These are phyloP conservation scores for Lanius collurio DNA, from an alignment of 2,113 vertebrate species.

Conservation along the genomic window DNA sequence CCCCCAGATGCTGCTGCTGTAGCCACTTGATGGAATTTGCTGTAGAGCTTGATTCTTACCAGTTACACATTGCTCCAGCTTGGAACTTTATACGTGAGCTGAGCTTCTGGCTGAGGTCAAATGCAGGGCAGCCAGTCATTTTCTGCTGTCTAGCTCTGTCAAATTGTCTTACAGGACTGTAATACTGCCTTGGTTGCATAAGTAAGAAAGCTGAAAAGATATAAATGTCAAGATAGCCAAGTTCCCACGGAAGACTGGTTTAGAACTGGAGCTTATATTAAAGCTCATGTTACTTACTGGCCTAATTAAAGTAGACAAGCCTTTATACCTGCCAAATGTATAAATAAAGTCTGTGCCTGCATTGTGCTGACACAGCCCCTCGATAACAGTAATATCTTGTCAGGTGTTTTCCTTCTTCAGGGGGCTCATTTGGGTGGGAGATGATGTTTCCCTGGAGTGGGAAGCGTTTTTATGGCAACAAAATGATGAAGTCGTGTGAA, in stretches of 20 bases:
- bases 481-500: constrained; percentile 37
- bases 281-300: constrained; percentile 67
- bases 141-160: constrained; percentile 68
- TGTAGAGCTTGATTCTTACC: constrained; percentile 58
- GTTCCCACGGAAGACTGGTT: constrained; percentile 68
- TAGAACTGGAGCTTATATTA: constrained; percentile 64
- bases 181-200: constrained; percentile 64
- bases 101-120: constrained; percentile 64
- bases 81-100: constrained; percentile 56
- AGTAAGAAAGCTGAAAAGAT: constrained; percentile 73
- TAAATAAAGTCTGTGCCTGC: constrained; percentile 69
- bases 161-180: constrained; percentile 62
- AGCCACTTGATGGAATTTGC: constrained; percentile 45
- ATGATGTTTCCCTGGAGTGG: constrained; percentile 38
- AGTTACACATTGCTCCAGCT: constrained; percentile 47
- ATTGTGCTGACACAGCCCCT: constrained; percentile 34
- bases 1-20: constrained; percentile 36
- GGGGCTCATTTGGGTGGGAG: constrained; percentile 26
- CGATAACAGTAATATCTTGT: constrained; percentile 51
- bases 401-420: constrained; percentile 59
- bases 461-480: constrained; percentile 62
- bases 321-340: constrained; percentile 65
- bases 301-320: constrained; percentile 74
- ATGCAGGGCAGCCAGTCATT: constrained; percentile 63
- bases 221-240: constrained; percentile 70